These are phyloP conservation scores for Notocelia uddmanniana DNA, from an alignment of 2,888 invertebrate genomes.

Conservation along the genomic window DNA sequence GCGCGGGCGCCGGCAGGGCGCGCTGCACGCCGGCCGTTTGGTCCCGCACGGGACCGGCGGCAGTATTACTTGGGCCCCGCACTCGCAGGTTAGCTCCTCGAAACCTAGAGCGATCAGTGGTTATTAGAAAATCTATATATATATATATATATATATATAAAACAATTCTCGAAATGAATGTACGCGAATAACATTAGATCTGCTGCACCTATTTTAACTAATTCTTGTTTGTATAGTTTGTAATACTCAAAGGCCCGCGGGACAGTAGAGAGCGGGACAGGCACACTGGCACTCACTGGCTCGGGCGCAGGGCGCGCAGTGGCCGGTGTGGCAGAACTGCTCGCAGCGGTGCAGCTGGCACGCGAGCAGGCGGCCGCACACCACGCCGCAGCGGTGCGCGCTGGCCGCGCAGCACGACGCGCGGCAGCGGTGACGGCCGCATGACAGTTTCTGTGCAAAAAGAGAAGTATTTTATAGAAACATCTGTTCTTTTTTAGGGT, in stretches of 20 bases:
- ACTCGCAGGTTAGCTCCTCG: slow-evolving; percentile 96
- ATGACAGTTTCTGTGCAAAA: slow-evolving; percentile 88
- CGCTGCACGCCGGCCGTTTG: slow-evolving; percentile 90
- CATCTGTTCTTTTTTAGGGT: too few species aligned
- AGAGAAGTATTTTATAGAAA: too few species aligned
- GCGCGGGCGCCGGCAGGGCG: slow-evolving; percentile 60
- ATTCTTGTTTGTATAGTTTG: too few species aligned
- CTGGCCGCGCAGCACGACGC: slow-evolving; percentile 94
- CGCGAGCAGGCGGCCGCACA: slow-evolving; percentile 92
- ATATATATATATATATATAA: background rate
- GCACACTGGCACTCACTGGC: too few species aligned
- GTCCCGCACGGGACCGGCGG: slow-evolving; percentile 98
- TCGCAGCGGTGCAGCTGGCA: slow-evolving; percentile 97
- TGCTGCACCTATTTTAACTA: too few species aligned
- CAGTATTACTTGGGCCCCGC: slow-evolving; percentile 93
- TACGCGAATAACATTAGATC: too few species aligned
- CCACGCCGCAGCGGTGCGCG: slow-evolving; percentile 93
- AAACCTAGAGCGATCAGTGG: slow-evolving; percentile 81
- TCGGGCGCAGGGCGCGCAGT: slow-evolving; percentile 91
- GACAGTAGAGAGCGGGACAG: too few species aligned
- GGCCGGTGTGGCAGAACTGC: slow-evolving; percentile 95
- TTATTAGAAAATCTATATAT: background rate
- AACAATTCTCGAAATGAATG: too few species aligned
- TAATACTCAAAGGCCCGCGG: too few species aligned
- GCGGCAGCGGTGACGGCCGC: slow-evolving; percentile 96